A percentile compares a stretch with the other conserved stretches of the same genome.
Conservation (phyloP, 92 coral and sea anemone genomes). For the Epizoanthus scotinus region DNA sequence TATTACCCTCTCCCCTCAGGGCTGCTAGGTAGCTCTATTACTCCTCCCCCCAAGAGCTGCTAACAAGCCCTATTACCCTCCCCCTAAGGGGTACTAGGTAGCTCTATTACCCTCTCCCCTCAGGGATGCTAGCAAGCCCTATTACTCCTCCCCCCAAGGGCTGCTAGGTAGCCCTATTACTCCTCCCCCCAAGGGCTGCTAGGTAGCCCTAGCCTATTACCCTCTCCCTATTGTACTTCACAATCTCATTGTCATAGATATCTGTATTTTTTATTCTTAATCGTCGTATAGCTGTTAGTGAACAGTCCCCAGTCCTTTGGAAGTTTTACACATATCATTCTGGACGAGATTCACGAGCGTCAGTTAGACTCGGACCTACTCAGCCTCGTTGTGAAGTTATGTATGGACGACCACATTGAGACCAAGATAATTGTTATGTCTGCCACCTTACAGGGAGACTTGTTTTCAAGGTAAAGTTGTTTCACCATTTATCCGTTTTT, state of each 20-base stretch:
- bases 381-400: conserved; percentile 45
- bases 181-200: too few species aligned
- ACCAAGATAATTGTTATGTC: conserved; percentile 48
- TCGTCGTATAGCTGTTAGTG: conserved; percentile 27
- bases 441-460: conserved; percentile 43
- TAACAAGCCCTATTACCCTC: too few species aligned
- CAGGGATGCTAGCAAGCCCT: too few species aligned
- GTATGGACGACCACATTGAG: conserved; percentile 1
- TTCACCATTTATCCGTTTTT: background rate
- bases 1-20: too few species aligned
- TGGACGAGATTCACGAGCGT: conserved; percentile 51
- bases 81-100: too few species aligned
- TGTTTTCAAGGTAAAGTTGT: conserved; percentile 27
- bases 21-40: too few species aligned
- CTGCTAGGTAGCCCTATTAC: too few species aligned
- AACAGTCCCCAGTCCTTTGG: conserved; percentile 32
- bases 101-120: too few species aligned
- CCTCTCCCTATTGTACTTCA: too few species aligned
- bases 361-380: conserved; percentile 41
- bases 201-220: too few species aligned
- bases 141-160: too few species aligned
- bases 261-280: background rate
- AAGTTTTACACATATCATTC: conserved; percentile 26
- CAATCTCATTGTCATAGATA: background rate
- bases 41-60: too few species aligned